phyloP scores from a whole-genome alignment of 2,797 vertebrate genomes.

The Podarcis lilfordi region DNA sequence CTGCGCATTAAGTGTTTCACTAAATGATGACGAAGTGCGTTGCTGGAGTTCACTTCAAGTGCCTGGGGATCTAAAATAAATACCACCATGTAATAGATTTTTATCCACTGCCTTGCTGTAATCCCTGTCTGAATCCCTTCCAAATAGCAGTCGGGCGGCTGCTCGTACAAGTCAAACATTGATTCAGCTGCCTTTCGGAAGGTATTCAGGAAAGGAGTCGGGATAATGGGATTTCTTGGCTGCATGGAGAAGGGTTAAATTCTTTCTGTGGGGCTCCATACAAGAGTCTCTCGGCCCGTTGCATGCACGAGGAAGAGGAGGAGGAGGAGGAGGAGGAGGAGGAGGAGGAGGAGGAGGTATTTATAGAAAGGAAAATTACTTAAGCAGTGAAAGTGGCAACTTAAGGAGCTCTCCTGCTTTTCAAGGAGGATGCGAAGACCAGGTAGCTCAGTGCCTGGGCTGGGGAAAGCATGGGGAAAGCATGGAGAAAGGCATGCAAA shows the following conservation, averaged over 20 bases:
- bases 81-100: constrained; percentile 70
- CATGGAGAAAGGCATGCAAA: neutral
- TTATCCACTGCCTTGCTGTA: constrained; percentile 68
- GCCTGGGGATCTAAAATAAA: constrained; percentile 68
- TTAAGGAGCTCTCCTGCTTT: constrained; percentile 3
- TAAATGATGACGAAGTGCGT: constrained; percentile 42
- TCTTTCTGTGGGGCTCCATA: constrained; percentile 37
- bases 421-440: accelerated
- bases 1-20: constrained; percentile 44
- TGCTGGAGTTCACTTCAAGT: constrained; percentile 48
- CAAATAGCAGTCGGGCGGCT: constrained; percentile 65
- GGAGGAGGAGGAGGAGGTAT: constrained; percentile 46
- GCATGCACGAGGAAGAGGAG: neutral
- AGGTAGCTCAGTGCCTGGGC: neutral
- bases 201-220: constrained; percentile 34
- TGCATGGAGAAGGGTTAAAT: constrained; percentile 68
- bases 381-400: constrained; percentile 59
- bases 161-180: constrained; percentile 75
- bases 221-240: constrained; percentile 54
- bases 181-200: constrained; percentile 71
- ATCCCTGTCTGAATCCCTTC: constrained; percentile 74
- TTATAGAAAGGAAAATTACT: constrained; percentile 65
- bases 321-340: neutral
- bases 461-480: neutral
- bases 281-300: constrained; percentile 40